Evolutionary conservation across 2,113 vertebrate species (phyloP).

Genomic region (Passer montanus): DNA sequence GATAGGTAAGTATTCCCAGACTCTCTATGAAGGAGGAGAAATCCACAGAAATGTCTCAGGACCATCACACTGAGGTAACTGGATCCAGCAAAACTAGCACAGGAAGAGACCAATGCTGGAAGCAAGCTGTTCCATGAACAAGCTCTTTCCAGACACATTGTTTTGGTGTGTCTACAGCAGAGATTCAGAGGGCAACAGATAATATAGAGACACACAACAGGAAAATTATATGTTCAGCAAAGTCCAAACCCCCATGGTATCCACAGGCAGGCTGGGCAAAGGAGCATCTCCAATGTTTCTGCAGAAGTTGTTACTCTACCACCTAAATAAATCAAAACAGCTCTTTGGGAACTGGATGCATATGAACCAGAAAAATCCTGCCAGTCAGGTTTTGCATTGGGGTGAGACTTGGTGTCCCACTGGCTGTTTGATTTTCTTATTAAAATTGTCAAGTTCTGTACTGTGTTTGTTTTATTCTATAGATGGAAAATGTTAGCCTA

Average conservation of each 20-base stretch:
- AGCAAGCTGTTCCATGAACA: not conserved
- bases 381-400: not conserved
- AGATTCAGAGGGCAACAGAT: not conserved
- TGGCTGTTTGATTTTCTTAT: not conserved
- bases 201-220: not conserved
- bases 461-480: not conserved
- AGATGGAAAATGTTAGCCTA: slow-evolving; percentile 1
- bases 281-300: rapidly evolving
- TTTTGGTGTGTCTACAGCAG: not conserved
- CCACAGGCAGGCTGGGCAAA: not conserved
- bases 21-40: not conserved
- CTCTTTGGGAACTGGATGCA: not conserved
- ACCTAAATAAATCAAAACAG: not conserved
- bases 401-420: not conserved
- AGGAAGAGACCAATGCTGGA: not conserved
- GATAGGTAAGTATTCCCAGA: not conserved
- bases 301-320: not conserved
- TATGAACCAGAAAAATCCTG: not conserved
- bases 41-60: not conserved
- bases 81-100: not conserved
- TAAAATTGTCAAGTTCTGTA: not conserved
- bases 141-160: no score
- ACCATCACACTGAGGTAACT: not conserved
- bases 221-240: not conserved
- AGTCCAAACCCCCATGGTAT: not conserved